Conservation (phyloP, 2,888 invertebrate species). For the Trypoxylon attenuatum region DNA sequence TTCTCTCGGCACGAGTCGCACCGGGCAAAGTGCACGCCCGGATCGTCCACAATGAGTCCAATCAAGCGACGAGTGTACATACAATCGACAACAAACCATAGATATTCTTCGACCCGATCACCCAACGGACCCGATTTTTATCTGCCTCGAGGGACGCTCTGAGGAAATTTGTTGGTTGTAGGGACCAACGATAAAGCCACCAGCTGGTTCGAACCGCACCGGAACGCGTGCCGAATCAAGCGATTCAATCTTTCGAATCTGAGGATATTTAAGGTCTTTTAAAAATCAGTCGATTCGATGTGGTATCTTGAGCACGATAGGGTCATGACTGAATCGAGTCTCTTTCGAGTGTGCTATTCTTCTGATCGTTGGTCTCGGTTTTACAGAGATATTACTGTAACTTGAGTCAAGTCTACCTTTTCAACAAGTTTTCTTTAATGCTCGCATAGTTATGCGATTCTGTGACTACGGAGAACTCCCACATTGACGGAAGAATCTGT, state of each 20-base stretch:
- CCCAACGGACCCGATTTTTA: conserved; percentile 48
- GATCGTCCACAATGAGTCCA: conserved; percentile 68
- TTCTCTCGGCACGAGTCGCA: conserved; percentile 44
- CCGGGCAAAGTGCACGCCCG: conserved; percentile 49
- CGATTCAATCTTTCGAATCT: conserved; percentile 20
- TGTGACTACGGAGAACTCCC: too few species aligned
- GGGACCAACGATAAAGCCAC: conserved; percentile 16
- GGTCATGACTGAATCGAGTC: too few species aligned
- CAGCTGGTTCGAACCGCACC: conserved; percentile 35
- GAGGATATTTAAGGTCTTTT: conserved; percentile 27
- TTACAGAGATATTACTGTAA: too few species aligned
- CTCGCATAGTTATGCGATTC: too few species aligned
- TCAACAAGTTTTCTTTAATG: too few species aligned
- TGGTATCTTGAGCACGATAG: too few species aligned
- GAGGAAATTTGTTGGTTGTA: conserved; percentile 19
- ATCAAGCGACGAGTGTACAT: conserved; percentile 69
- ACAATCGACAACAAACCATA: conserved; percentile 67
- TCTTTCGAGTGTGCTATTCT: too few species aligned
- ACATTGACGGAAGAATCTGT: too few species aligned
- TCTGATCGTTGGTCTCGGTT: too few species aligned
- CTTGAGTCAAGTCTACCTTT: too few species aligned
- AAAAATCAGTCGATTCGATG: conserved; percentile 3
- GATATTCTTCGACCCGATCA: conserved; percentile 25
- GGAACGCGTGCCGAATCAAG: conserved; percentile 40
- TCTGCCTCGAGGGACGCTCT: conserved; percentile 25